Conservation (phyloP, 2,888 invertebrate species). For the Temnothorax unifasciatus region DNA sequence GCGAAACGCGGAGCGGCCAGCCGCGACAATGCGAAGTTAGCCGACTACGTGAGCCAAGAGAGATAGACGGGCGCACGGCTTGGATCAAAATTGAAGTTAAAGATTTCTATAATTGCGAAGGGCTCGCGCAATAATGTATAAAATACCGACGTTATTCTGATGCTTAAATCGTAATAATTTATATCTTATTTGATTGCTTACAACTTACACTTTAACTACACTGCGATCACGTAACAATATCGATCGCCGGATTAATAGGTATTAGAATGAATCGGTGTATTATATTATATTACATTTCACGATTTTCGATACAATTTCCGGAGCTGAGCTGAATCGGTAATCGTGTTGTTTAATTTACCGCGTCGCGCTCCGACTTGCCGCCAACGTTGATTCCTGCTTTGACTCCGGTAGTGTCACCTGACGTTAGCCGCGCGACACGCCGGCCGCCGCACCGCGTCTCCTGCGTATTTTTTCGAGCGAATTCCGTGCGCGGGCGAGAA, state of each 20-base stretch:
- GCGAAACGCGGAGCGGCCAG: not conserved
- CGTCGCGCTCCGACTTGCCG: not conserved
- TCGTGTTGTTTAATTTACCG: not conserved
- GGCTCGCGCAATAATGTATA: no score
- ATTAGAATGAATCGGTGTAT: no score
- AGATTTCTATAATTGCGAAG: not conserved
- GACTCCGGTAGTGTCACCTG: not conserved
- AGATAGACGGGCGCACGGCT: not conserved
- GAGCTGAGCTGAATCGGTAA: not conserved
- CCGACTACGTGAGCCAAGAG: slow-evolving; percentile 5
- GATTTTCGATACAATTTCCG: no score
- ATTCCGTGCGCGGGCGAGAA: not conserved
- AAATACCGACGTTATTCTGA: no score
- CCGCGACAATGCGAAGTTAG: not conserved
- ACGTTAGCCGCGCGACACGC: not conserved
- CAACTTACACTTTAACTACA: no score
- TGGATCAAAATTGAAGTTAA: not conserved
- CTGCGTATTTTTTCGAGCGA: not conserved
- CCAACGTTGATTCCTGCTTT: not conserved
- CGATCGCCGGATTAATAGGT: no score
- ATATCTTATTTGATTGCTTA: no score
- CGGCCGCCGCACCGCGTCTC: not conserved
- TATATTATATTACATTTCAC: no score
- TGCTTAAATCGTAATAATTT: no score
- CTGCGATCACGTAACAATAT: no score